Evolutionary conservation across 1,140 invertebrate species (phyloP).

Genomic region (Theocolax elegans): DNA sequence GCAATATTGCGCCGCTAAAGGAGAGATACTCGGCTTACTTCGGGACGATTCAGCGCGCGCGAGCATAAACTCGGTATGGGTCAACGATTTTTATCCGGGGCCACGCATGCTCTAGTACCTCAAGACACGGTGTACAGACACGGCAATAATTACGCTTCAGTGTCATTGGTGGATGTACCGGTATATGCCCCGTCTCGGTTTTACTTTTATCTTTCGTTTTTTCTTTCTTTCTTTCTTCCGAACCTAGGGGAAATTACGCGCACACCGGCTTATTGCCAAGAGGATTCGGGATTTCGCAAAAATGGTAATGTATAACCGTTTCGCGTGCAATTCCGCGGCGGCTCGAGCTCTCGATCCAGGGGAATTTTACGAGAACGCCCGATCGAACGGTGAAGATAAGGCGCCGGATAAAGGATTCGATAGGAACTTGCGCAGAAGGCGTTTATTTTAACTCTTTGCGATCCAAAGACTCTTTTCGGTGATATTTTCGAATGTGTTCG

Average conservation of each 20-base stretch:
- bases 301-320: constrained; percentile 14
- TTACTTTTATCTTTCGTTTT: background rate
- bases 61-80: no score
- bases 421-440: no score
- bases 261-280: background rate
- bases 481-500: no score
- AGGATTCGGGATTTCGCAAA: background rate
- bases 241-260: background rate
- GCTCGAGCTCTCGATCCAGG: background rate
- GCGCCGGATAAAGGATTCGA: background rate
- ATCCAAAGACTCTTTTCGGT: no score
- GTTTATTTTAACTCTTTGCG: no score
- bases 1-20: background rate
- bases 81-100: constrained; percentile 27
- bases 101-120: no score
- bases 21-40: constrained; percentile 2
- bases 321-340: background rate
- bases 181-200: background rate
- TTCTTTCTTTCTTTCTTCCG: no score
- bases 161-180: constrained; percentile 18
- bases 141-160: background rate
- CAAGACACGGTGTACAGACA: no score
- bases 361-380: constrained; percentile 4
- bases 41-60: no score
- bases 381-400: background rate